A percentile compares a stretch with the other conserved stretches of the same genome.
Conservation (phyloP, 2,113 vertebrate genomes). For the Terrapene triunguis region DNA sequence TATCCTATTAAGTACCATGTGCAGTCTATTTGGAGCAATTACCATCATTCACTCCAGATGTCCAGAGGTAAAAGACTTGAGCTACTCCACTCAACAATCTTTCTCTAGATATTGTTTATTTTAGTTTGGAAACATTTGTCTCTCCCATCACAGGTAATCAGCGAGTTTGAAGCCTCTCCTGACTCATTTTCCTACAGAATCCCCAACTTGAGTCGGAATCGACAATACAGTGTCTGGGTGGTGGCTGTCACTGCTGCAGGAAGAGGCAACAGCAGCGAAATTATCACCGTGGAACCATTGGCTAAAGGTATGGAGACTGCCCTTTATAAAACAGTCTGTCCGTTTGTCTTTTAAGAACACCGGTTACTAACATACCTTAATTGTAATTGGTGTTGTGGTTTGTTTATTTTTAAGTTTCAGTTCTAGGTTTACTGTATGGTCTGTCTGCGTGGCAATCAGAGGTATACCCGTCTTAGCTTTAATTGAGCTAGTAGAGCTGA, state of each 20-base stretch:
- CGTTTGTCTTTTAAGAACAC: background rate
- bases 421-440: background rate
- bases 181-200: slow-evolving; percentile 96
- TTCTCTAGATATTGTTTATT: slow-evolving; percentile 43
- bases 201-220: slow-evolving; percentile 93
- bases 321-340: background rate
- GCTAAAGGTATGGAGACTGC: slow-evolving; percentile 88
- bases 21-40: background rate
- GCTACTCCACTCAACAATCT: background rate
- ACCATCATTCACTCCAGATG: background rate
- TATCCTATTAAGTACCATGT: slow-evolving; percentile 15
- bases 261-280: slow-evolving; percentile 97
- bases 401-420: background rate
- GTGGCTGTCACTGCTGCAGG: slow-evolving; percentile 96
- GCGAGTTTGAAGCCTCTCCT: slow-evolving; percentile 97
- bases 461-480: background rate
- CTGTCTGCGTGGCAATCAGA: background rate
- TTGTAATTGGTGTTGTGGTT: background rate
- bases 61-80: background rate
- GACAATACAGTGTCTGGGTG: slow-evolving; percentile 98
- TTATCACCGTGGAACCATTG: slow-evolving; percentile 94
- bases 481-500: background rate
- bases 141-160: slow-evolving; percentile 92
- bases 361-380: background rate
- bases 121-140: slow-evolving; percentile 75